A percentile compares a stretch with the other conserved stretches of the same genome.
These are phyloP conservation scores for Maccullochella peelii DNA, from an alignment of 2,113 vertebrate species.

Conservation along the genomic window DNA sequence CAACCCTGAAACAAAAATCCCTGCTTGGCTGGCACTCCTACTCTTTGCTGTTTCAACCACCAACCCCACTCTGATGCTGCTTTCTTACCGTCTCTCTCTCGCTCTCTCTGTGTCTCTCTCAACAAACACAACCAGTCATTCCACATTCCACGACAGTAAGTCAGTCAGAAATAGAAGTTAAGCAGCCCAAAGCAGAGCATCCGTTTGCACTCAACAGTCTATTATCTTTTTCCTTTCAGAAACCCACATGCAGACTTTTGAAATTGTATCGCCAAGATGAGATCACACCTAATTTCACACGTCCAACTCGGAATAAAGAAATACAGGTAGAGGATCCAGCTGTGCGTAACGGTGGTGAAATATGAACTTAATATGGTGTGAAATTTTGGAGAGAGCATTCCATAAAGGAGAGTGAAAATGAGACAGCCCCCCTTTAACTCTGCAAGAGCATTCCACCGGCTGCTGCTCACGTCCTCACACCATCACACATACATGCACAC, in stretches of 20 bases:
- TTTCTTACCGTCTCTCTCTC: slow-evolving; percentile 49
- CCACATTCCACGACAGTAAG: slow-evolving; percentile 79
- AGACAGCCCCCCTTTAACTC: slow-evolving; percentile 63
- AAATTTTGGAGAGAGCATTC: slow-evolving; percentile 65
- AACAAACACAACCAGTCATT: slow-evolving; percentile 80
- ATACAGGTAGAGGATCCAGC: slow-evolving; percentile 75
- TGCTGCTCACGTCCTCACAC: slow-evolving; percentile 70
- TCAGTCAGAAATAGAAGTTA: slow-evolving; percentile 54
- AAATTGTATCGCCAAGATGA: slow-evolving; percentile 65
- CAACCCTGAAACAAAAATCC: slow-evolving; percentile 48
- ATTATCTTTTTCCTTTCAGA: slow-evolving; percentile 8
- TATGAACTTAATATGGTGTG: slow-evolving; percentile 77
- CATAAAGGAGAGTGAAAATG: slow-evolving; percentile 73
- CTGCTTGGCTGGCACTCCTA: slow-evolving; percentile 59
- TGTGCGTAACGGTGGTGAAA: slow-evolving; percentile 68
- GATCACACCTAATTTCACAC: slow-evolving; percentile 69
- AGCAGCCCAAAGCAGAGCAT: not conserved
- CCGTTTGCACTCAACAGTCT: not conserved
- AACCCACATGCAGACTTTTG: slow-evolving; percentile 51
- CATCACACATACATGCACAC: slow-evolving; percentile 54
- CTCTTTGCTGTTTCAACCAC: slow-evolving; percentile 58
- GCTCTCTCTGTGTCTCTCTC: too few species aligned
- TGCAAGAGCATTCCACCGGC: slow-evolving; percentile 75
- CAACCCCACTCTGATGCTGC: slow-evolving; percentile 47
- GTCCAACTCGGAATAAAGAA: slow-evolving; percentile 46